Conservation (phyloP, 2,888 invertebrate genomes). For the Helleia helle region DNA sequence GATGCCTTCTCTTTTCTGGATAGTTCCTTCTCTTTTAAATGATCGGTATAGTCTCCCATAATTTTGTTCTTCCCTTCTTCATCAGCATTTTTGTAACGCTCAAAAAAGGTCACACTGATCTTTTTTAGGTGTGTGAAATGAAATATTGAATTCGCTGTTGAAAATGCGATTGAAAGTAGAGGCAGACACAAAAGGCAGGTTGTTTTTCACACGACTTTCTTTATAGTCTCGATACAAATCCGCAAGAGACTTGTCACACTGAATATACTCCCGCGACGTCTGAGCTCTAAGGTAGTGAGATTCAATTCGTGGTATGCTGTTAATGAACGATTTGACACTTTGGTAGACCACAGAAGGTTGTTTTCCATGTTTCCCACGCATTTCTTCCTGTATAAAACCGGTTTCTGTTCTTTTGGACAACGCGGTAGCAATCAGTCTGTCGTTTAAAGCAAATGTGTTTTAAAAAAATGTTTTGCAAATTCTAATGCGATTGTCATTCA, state of each 20-base stretch:
- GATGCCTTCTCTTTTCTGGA: conserved; percentile 10
- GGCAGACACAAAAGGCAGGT: conserved; percentile 1
- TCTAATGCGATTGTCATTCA: too few species aligned
- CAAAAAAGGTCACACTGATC: not conserved
- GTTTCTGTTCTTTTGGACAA: too few species aligned
- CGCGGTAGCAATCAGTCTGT: too few species aligned
- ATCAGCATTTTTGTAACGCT: not conserved
- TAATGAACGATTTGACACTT: too few species aligned
- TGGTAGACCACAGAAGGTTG: too few species aligned
- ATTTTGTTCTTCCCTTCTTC: too few species aligned
- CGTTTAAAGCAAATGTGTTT: too few species aligned
- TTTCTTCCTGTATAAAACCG: not conserved
- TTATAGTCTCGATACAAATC: not conserved
- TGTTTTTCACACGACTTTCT: not conserved
- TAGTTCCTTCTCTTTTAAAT: conserved; percentile 18
- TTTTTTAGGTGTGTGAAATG: too few species aligned
- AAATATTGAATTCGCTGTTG: too few species aligned
- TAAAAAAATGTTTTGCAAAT: too few species aligned
- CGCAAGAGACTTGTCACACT: not conserved
- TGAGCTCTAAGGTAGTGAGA: not conserved
- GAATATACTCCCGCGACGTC: not conserved
- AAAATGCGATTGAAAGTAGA: too few species aligned
- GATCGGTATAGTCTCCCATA: too few species aligned
- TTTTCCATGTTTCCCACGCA: not conserved
- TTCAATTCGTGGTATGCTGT: not conserved